Conservation (phyloP, 2,797 vertebrate species). For the Dicrostonyx torquatus region DNA sequence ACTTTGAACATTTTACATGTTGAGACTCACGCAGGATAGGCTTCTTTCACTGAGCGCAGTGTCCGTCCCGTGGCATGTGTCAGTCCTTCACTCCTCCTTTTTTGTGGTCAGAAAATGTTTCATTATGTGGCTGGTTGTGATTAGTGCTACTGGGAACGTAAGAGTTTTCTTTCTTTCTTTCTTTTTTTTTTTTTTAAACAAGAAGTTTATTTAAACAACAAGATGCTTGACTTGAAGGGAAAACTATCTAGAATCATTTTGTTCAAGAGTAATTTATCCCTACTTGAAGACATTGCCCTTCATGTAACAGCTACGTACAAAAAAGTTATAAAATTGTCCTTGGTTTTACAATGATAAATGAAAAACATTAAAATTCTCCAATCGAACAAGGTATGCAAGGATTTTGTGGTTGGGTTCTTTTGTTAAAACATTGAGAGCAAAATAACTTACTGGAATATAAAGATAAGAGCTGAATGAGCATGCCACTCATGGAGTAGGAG, state of each 20-base stretch:
- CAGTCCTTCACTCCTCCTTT: background rate
- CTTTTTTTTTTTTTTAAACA: constrained; percentile 90
- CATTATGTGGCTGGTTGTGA: background rate
- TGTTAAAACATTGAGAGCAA: too few species aligned
- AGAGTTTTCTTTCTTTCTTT: background rate
- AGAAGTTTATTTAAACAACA: constrained; percentile 96
- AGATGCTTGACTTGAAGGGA: constrained; percentile 92
- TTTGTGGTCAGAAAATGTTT: background rate
- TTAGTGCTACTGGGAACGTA: background rate
- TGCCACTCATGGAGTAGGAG: too few species aligned
- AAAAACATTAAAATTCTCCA: too few species aligned
- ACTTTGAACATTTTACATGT: rapidly evolving
- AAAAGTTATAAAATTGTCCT: constrained; percentile 86
- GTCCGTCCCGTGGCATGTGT: rapidly evolving
- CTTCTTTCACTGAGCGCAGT: background rate
- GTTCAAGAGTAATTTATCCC: too few species aligned
- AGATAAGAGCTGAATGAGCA: too few species aligned
- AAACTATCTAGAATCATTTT: constrained; percentile 89
- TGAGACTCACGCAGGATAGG: rapidly evolving
- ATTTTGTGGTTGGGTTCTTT: too few species aligned
- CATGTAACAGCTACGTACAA: constrained; percentile 93
- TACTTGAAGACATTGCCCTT: constrained; percentile 91
- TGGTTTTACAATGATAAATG: too few species aligned
- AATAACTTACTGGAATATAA: too few species aligned
- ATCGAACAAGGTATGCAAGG: too few species aligned